Base-by-base conservation (phyloP, 1,140 invertebrate species). In the Bombus superbus region DNA sequence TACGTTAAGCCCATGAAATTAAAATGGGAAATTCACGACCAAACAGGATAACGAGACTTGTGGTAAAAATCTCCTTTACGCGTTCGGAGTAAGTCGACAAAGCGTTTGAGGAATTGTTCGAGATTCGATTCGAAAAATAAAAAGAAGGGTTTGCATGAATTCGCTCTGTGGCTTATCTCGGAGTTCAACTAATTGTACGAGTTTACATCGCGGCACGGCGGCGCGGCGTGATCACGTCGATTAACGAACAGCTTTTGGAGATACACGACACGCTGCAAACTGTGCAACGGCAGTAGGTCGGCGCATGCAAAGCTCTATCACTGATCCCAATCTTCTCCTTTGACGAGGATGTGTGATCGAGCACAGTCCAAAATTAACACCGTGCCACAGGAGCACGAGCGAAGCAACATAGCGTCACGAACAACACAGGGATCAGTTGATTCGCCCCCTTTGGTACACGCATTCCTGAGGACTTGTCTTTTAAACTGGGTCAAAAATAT, bases 341-440 rank as follows among this genome's bases (percentile, higher is more conserved):
- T 85, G 83, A 85, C 83, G 77, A 80, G 77, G 75, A 80, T 76
- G 69, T 84, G 68, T 82, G 74, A 84, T 86, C 74, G 73, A 84
- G 69, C 73, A 80, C 81, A 87, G 83, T 53, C 85, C 79, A 87
- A 89, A 90, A 90, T 90, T 89, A 90, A 90, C 82, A 66, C 86
- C 57, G 72, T 64, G 73, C 78, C 47, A 66, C 59, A 87, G 47
- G 76, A 89, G 69, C 76, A 85, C 71, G 76, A 82, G 72, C 64
- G 71, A 53, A 68, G 44, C 64, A 87, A 79, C 57, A 69, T 74
- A 66, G 64, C 77, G 66, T 89, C 81, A 85, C 42, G 74, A 87
- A 89, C 85, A 85, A 83, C 88, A 47, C 73, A 89, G 62, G 53
- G 69, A 66, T 62, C 57, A 47, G 80, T 81, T 82, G 62, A 69